Evolutionary conservation across 2,113 vertebrate genomes (phyloP).

Genomic region (Rhizomys pruinosus): DNA sequence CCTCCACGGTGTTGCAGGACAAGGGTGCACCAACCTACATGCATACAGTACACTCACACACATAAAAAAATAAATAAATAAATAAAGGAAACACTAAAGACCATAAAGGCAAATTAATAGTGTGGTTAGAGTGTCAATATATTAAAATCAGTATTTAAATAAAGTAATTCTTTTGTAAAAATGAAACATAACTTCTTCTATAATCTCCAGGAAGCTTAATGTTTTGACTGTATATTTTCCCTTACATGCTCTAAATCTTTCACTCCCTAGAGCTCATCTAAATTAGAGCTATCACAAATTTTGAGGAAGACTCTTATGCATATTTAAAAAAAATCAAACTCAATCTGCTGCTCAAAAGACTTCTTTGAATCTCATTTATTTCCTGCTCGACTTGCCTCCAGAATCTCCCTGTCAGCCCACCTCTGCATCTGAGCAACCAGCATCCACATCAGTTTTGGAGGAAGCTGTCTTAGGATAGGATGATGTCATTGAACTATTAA

Average conservation of each 20-base stretch:
- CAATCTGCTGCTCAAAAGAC: background rate
- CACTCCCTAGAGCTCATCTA: background rate
- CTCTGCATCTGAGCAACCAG: background rate
- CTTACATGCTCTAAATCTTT: background rate
- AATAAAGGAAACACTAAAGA: too few relatives aligned
- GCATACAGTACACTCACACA: too few relatives aligned
- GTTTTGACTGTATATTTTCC: background rate
- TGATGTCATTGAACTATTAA: background rate
- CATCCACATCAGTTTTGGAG: background rate
- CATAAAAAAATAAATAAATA: too few relatives aligned
- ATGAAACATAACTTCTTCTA: background rate
- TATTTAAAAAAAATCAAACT: background rate
- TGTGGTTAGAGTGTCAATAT: background rate
- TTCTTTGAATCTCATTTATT: background rate
- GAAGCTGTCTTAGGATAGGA: conserved; percentile 1
- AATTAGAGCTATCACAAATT: background rate
- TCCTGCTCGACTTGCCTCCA: background rate
- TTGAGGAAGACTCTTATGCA: background rate
- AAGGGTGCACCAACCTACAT: too few relatives aligned
- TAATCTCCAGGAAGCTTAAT: background rate
- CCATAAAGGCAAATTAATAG: too few relatives aligned
- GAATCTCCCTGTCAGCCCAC: background rate
- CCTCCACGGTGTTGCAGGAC: too few relatives aligned
- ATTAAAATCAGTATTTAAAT: background rate
- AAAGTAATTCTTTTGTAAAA: background rate